Percentiles rank a stretch among this genome's conserved stretches.
phyloP scores from a whole-genome alignment of 2,113 vertebrate genomes.

The Monopterus albus region DNA sequence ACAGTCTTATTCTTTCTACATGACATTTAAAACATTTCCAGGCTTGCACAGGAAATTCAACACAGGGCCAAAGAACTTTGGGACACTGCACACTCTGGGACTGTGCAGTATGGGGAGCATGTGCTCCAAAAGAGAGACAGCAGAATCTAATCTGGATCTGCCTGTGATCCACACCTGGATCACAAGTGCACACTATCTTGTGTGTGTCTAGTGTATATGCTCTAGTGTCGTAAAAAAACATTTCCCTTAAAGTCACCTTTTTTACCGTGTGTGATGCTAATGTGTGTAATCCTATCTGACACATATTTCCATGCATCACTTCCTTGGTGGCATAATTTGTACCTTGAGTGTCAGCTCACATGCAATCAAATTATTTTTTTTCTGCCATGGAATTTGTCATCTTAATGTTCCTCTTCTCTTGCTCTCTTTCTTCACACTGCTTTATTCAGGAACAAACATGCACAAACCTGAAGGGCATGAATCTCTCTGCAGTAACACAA shows the following conservation, averaged over 20 bases:
- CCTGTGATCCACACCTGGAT: conserved; percentile 6
- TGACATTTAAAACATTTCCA: too few species aligned
- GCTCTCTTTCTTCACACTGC: conserved; percentile 3
- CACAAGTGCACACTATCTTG: neutral
- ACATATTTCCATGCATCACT: conserved; percentile 21
- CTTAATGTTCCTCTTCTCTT: conserved; percentile 18
- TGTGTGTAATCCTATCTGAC: conserved; percentile 32
- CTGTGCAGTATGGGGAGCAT: neutral
- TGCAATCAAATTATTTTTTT: conserved; percentile 45
- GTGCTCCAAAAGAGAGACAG: neutral
- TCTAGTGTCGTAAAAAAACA: conserved; percentile 4
- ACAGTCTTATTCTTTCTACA: too few species aligned
- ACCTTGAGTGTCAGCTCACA: conserved; percentile 39
- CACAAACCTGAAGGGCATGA: conserved; percentile 32
- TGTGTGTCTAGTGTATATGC: neutral
- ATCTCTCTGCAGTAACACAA: conserved; percentile 17
- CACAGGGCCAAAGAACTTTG: too few species aligned
- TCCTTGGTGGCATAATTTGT: conserved; percentile 35
- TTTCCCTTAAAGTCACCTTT: conserved; percentile 19
- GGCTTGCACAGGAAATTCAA: too few species aligned
- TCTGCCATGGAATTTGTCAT: conserved; percentile 38
- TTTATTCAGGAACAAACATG: neutral
- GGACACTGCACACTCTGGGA: too few species aligned
- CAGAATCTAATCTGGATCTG: neutral
- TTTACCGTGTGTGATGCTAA: conserved; percentile 9